Percentiles rank a stretch among this genome's conserved stretches.
Conservation (phyloP, 2,113 vertebrate genomes). For the human region DNA sequence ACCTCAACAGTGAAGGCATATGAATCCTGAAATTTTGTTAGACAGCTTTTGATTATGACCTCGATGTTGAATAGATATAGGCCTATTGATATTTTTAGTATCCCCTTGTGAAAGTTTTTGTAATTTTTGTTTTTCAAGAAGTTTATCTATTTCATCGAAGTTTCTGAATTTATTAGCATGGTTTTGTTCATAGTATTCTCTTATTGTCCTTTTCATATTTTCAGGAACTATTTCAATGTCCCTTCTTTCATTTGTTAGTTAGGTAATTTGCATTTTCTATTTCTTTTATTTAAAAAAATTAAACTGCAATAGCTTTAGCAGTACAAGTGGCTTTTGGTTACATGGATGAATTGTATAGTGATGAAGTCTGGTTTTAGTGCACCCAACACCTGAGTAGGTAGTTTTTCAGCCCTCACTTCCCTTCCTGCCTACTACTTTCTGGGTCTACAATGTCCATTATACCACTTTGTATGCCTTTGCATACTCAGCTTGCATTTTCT, state of each 20-base stretch:
- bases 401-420: too few species aligned
- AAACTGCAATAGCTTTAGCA: too few species aligned
- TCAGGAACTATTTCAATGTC: background rate
- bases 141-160: background rate
- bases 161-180: background rate
- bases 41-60: background rate
- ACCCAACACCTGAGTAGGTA: too few species aligned
- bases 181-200: background rate
- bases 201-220: background rate
- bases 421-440: too few species aligned
- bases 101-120: background rate
- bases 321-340: too few species aligned
- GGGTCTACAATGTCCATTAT: background rate
- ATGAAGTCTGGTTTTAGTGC: too few species aligned
- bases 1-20: background rate
- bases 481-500: too few species aligned
- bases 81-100: background rate
- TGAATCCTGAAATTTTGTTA: background rate
- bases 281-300: background rate
- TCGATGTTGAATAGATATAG: background rate
- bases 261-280: background rate
- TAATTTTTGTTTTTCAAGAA: background rate
- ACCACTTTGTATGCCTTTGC: too few species aligned
- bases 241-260: background rate
- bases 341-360: too few species aligned